phyloP scores from a whole-genome alignment of 2,113 vertebrate species.

The Tringa solitaria region DNA sequence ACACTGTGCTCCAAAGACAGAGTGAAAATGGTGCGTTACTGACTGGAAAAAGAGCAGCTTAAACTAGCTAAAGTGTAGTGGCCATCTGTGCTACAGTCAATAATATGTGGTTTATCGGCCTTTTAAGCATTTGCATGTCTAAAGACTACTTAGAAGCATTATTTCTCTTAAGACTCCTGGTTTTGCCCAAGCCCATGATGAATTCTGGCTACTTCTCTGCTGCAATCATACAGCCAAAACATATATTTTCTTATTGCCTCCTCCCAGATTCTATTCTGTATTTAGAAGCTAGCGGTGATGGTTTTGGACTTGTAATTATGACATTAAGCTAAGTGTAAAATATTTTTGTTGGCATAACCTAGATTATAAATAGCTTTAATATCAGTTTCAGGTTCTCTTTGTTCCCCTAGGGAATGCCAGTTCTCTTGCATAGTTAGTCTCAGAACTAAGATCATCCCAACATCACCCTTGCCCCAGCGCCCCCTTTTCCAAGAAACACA shows the following conservation, averaged over 20 bases:
- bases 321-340: constrained; percentile 56
- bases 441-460: background rate
- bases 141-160: constrained; percentile 4
- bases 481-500: background rate
- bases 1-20: background rate
- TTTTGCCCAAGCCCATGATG: constrained; percentile 40
- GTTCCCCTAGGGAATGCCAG: background rate
- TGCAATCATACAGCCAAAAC: constrained; percentile 59
- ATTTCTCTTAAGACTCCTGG: constrained; percentile 13
- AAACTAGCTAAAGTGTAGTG: background rate
- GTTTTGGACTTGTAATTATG: constrained; percentile 51
- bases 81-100: background rate
- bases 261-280: constrained; percentile 63
- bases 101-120: background rate
- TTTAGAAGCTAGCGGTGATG: constrained; percentile 62
- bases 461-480: background rate
- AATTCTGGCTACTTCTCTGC: constrained; percentile 14
- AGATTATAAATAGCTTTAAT: constrained; percentile 37
- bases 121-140: background rate
- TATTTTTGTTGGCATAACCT: constrained; percentile 53
- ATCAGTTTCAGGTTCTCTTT: constrained; percentile 27
- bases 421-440: background rate
- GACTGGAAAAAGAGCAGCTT: background rate
- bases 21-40: background rate
- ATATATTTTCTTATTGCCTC: constrained; percentile 60